Evolutionary conservation across 2,888 invertebrate species (phyloP).

Genomic region (Cheilosia urbana): DNA sequence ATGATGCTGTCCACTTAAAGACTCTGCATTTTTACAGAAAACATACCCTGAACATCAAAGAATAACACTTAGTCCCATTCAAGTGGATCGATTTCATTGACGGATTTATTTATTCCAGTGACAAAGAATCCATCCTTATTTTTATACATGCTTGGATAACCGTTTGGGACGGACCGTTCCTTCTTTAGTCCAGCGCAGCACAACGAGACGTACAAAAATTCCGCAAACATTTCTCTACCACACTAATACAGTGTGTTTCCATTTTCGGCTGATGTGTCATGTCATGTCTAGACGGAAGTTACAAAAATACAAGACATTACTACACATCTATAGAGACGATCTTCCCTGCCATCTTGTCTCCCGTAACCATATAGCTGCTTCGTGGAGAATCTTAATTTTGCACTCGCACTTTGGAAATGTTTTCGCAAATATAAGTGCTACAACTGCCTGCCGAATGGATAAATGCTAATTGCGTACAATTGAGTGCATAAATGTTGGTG

Average conservation of each 20-base stretch:
- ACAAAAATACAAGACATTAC: conserved; percentile 64
- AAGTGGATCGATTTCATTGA: conserved; percentile 59
- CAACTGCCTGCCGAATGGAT: conserved; percentile 54
- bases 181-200: conserved; percentile 17
- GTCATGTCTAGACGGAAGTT: conserved; percentile 75
- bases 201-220: conserved; percentile 19
- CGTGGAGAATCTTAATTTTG: conserved; percentile 26
- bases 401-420: conserved; percentile 37
- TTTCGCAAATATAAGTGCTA: conserved; percentile 49
- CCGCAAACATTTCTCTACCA: conserved; percentile 41
- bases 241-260: conserved; percentile 36
- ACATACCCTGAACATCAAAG: neutral
- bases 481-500: conserved; percentile 51
- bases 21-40: neutral
- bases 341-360: conserved; percentile 35
- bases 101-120: conserved; percentile 64
- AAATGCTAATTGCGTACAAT: conserved; percentile 72
- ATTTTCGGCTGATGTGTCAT: conserved; percentile 75
- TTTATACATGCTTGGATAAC: conserved; percentile 21
- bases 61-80: conserved; percentile 33
- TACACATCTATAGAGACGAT: conserved; percentile 54
- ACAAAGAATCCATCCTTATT: conserved; percentile 43
- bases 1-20: too few relatives aligned
- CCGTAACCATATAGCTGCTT: conserved; percentile 3
- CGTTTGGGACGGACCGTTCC: conserved; percentile 60